phyloP scores from a whole-genome alignment of 2,113 vertebrate genomes.

The Hydrochoerus hydrochaeris region DNA sequence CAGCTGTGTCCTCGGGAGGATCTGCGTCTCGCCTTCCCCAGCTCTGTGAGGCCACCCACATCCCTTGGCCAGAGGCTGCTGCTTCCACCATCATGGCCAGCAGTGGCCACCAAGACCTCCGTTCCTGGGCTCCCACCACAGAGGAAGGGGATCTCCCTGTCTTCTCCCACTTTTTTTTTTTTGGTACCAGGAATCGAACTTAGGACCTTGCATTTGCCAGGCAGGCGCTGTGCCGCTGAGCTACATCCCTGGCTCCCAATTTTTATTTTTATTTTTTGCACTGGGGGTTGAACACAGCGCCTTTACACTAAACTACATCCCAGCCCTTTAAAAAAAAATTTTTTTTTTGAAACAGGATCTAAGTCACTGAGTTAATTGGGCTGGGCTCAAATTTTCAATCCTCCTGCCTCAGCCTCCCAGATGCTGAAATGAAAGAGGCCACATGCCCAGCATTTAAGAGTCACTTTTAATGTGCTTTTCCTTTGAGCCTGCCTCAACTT shows the following conservation, averaged over 20 bases:
- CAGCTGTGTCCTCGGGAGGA: neutral
- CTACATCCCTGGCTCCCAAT: neutral
- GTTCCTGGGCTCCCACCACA: neutral
- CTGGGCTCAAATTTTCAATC: neutral
- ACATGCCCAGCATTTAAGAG: neutral
- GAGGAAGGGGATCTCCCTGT: neutral
- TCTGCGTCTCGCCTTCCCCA: neutral
- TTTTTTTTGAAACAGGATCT: neutral
- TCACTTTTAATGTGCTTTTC: neutral
- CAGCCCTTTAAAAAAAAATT: neutral
- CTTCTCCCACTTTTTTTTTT: neutral
- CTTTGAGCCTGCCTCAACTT: neutral
- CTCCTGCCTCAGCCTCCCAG: neutral
- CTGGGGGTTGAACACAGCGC: too few relatives aligned
- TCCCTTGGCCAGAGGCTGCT: neutral
- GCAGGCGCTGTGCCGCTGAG: neutral
- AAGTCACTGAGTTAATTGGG: neutral
- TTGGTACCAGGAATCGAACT: neutral
- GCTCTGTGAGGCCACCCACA: neutral
- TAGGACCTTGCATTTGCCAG: neutral
- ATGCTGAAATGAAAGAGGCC: neutral
- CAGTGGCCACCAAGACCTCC: neutral
- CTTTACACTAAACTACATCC: neutral
- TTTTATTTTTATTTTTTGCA: neutral
- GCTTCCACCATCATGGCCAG: neutral